Conservation (phyloP, 1,140 invertebrate genomes). For the Heliconius melpomene region DNA sequence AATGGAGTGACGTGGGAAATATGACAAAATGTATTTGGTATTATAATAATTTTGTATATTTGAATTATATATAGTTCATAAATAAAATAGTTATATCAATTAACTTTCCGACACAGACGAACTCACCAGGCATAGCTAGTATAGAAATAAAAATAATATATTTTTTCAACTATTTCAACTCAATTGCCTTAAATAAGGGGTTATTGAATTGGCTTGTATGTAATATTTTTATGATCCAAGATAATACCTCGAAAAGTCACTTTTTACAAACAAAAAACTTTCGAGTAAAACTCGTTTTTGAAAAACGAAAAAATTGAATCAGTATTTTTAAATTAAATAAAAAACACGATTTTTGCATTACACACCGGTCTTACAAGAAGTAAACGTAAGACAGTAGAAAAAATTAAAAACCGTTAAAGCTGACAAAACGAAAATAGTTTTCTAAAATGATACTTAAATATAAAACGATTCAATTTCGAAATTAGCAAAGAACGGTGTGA, state of each 20-base stretch:
- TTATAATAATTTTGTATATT: no score
- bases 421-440: not conserved
- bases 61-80: no score
- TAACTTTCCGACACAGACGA: no score
- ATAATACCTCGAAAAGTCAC: not conserved
- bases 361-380: constrained; percentile 4
- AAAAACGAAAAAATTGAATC: not conserved
- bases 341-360: constrained; percentile 9
- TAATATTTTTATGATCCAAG: constrained; percentile 9
- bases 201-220: constrained; percentile 6
- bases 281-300: constrained; percentile 7
- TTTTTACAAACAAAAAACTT: constrained; percentile 13
- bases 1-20: not conserved
- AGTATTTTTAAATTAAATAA: constrained; percentile 13
- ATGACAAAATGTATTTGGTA: not conserved
- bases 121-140: no score
- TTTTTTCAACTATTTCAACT: not conserved
- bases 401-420: not conserved
- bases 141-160: not conserved
- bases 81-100: no score
- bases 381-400: constrained; percentile 6
- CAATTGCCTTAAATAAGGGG: not conserved
- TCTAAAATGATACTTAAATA: not conserved
- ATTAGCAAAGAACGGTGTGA: not conserved
- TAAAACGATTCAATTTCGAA: not conserved